A percentile compares a stretch with the other conserved stretches of the same genome.
Evolutionary conservation across 2,888 invertebrate genomes (phyloP).

Genomic region (Tetragonisca angustula): DNA sequence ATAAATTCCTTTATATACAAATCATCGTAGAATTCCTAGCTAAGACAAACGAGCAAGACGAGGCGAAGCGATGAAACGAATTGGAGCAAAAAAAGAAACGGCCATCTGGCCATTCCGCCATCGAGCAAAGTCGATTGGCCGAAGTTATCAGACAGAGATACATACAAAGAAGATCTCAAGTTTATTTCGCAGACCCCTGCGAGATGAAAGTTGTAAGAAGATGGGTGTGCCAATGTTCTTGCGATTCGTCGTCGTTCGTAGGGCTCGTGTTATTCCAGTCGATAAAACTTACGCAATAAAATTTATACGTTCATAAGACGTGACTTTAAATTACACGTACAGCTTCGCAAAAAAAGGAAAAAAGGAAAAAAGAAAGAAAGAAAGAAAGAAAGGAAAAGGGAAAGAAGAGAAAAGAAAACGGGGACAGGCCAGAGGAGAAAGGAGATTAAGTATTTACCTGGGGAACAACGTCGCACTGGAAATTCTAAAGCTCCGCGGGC

Average conservation of each 20-base stretch:
- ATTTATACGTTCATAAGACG: slow-evolving; percentile 47
- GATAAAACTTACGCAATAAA: slow-evolving; percentile 50
- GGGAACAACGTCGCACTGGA: slow-evolving; percentile 39
- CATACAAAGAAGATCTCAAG: not conserved
- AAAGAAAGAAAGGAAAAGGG: no score
- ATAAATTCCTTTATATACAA: no score
- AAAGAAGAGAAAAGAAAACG: not conserved
- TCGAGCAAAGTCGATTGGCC: not conserved
- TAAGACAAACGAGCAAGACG: not conserved
- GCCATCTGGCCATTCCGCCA: not conserved
- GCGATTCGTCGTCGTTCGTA: slow-evolving; percentile 17
- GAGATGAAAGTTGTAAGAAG: not conserved
- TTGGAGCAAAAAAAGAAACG: not conserved
- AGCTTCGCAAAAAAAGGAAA: slow-evolving; percentile 44
- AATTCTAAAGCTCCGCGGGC: slow-evolving; percentile 60
- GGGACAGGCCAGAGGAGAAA: slow-evolving; percentile 34
- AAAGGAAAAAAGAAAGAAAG: no score
- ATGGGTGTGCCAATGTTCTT: not conserved
- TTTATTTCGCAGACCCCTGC: not conserved
- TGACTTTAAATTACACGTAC: slow-evolving; percentile 45
- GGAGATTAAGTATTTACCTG: slow-evolving; percentile 61
- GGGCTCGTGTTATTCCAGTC: slow-evolving; percentile 24
- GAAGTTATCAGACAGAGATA: not conserved
- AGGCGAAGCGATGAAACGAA: not conserved
- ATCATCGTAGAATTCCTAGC: not conserved